Conservation (phyloP, 2,797 vertebrate species). For the Falco novaeseelandiae region DNA sequence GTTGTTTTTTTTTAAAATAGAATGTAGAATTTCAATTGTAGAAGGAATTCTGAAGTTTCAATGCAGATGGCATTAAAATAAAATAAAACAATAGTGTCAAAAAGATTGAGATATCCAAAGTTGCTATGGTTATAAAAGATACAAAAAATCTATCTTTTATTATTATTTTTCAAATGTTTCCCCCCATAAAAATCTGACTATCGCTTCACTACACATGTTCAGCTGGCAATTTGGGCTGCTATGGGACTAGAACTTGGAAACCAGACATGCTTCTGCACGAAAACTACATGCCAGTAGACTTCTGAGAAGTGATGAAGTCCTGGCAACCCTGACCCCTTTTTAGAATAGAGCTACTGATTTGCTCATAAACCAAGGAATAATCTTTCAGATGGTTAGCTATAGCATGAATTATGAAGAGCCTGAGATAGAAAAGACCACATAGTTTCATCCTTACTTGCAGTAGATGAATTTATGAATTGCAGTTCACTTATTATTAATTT, state of each 20-base stretch:
- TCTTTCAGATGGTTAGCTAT: neutral
- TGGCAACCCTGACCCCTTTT: neutral
- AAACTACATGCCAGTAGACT: neutral
- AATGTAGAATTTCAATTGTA: neutral
- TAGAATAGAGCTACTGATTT: neutral
- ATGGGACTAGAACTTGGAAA: neutral
- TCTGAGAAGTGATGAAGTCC: neutral
- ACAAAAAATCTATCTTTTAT: neutral
- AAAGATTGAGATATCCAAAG: neutral
- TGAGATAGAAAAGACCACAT: neutral
- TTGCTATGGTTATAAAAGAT: neutral
- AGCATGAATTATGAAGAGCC: neutral
- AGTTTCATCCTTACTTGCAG: neutral
- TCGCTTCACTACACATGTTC: fast-evolving
- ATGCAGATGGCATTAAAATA: neutral
- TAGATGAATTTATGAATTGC: neutral
- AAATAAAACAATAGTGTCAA: neutral
- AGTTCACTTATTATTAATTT: neutral
- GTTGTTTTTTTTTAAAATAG: neutral
- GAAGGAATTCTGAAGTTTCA: neutral
- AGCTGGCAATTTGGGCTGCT: neutral
- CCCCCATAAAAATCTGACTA: fast-evolving
- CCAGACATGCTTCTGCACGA: neutral
- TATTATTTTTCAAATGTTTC: neutral
- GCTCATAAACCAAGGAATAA: neutral